Evolutionary conservation across 92 coral and sea anemone species (phyloP).

Genomic region (Phymanthus crucifer): DNA sequence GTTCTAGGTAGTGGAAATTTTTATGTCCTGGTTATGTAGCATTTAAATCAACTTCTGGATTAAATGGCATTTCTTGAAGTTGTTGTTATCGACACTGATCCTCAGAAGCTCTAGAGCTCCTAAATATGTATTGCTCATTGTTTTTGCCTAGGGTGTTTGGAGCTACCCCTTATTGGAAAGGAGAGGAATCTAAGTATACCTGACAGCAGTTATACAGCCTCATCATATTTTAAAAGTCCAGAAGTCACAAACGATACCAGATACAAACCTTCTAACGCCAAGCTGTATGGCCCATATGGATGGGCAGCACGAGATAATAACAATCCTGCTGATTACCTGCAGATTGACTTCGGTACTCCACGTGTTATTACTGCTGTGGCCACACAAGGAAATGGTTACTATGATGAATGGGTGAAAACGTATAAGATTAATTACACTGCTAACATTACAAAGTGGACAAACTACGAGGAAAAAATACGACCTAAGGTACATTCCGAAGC

Average conservation of each 20-base stretch:
- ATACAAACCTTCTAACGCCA: slow-evolving; percentile 10
- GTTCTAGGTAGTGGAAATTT: too few relatives aligned
- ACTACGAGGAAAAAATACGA: neutral
- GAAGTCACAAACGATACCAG: neutral
- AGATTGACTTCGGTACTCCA: slow-evolving; percentile 25
- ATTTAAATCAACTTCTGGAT: too few relatives aligned
- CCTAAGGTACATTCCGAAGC: neutral
- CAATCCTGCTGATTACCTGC: slow-evolving; percentile 20
- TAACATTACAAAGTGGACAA: neutral
- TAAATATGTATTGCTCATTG: neutral
- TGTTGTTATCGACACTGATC: too few relatives aligned
- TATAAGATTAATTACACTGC: neutral
- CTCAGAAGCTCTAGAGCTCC: too few relatives aligned
- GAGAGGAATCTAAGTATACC: slow-evolving; percentile 5
- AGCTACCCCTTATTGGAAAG: slow-evolving; percentile 14
- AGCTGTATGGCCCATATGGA: neutral
- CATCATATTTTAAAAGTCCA: neutral
- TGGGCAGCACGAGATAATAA: slow-evolving; percentile 24
- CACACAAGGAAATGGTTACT: slow-evolving; percentile 23
- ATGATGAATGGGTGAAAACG: slow-evolving; percentile 13
- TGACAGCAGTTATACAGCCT: slow-evolving; percentile 19
- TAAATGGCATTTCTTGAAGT: too few relatives aligned
- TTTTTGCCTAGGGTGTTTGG: slow-evolving; percentile 6
- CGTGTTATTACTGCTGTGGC: slow-evolving; percentile 28
- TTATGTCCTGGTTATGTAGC: too few relatives aligned